Evolutionary conservation across 2,113 vertebrate species (phyloP), one percentile per base, ranked within the genome.

Genomic region (Petrocephalus microphthalmus): DNA sequence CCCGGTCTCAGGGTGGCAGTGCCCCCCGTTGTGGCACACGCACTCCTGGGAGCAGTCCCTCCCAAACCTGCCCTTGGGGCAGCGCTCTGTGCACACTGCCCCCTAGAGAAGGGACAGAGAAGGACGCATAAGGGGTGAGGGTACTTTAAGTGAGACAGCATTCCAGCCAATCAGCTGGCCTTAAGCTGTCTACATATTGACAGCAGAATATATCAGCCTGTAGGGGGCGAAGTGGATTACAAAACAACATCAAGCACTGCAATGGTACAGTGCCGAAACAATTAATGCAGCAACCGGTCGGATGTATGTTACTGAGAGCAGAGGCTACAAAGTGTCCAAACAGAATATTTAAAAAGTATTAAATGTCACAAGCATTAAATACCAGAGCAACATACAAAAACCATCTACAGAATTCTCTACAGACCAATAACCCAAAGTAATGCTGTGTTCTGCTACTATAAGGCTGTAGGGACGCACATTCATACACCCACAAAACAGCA

Each of bases 21-120:
- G 94, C 6, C 96, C 97, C 0, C 95, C 90, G 45, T 97, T 98
- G 93, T 98, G 96, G 89, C 97, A 98, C 81, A 90, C 93, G 53
- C 97, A 98, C 82, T 97, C 95, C 0, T 93, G 92, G 11, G 92
- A 89, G 89, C 97, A 98, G 93, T 94, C 96, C 15, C 89, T 86
- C 10, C 97, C 97, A 8, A 95, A 96, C 84, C 91, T 89, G 67
- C 96, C 97, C 19, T 94, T 92, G 0, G 94, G 93, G 91, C 97
- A 98, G 10, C 91, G 95, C 90, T 96, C 91, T 0, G 97, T 97
- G 85, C 97, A 98, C 67, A 98, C 96, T 0, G 91, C 15, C 3
- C 97, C 97, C 97, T 98, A 92, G 88, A 6, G 74, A 0, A 13
- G 20, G 19, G 52, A 57, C 85, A 57, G 22, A 84, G 57, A 60